phyloP scores from a whole-genome alignment of 2,888 invertebrate species.

The Antitype chi region DNA sequence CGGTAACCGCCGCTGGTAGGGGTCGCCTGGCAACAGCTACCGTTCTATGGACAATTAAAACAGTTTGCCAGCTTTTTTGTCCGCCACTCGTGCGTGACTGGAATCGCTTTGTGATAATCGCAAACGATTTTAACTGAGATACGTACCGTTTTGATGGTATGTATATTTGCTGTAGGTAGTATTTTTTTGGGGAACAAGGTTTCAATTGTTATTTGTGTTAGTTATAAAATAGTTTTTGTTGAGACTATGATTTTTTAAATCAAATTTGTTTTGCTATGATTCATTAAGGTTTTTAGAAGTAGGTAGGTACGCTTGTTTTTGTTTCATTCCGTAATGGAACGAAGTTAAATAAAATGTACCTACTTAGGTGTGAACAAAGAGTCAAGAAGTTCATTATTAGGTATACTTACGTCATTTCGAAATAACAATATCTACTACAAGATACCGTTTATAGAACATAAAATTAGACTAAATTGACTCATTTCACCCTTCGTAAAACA shows the following conservation, averaged over 20 bases:
- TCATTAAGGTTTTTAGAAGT: conserved; percentile 33
- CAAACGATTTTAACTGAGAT: conserved; percentile 61
- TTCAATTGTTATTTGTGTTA: conserved; percentile 45
- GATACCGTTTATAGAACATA: not conserved
- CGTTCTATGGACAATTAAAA: conserved; percentile 64
- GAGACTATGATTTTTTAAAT: conserved; percentile 34
- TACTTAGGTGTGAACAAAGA: conserved; percentile 1
- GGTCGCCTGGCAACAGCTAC: conserved; percentile 66
- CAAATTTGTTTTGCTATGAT: conserved; percentile 31
- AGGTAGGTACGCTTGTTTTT: conserved; percentile 10
- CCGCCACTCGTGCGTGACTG: conserved; percentile 67
- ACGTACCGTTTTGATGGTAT: conserved; percentile 64
- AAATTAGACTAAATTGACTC: conserved; percentile 32
- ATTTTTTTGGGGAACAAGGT: conserved; percentile 36
- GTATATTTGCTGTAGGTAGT: conserved; percentile 49
- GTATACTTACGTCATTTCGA: not conserved
- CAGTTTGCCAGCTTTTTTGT: conserved; percentile 68
- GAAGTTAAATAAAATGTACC: conserved; percentile 15
- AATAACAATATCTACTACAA: not conserved
- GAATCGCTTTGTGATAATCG: conserved; percentile 65
- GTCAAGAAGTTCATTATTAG: not conserved
- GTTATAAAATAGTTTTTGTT: conserved; percentile 31
- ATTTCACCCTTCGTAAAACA: conserved; percentile 23
- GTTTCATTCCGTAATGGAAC: conserved; percentile 29
- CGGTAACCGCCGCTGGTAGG: conserved; percentile 46